Base-by-base conservation (phyloP, 2,888 invertebrate species). In the Crocallis elinguaria region DNA sequence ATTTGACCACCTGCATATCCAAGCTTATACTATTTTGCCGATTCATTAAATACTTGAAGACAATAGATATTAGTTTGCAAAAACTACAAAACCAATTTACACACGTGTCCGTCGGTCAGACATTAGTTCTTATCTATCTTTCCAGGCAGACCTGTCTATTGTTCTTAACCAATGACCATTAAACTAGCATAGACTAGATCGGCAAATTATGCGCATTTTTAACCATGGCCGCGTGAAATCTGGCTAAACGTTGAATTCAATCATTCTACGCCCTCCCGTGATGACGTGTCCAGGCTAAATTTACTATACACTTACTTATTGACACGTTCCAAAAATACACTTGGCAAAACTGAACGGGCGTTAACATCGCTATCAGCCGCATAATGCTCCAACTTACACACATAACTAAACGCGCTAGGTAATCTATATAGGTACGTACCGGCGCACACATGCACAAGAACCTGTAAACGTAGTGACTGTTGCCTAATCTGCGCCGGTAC, bases 291-390 rank as follows among this genome's bases (percentile, higher is more conserved):
- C 79, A 63, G 69, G 75, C 90, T 90, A 90, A 86, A 88, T 86
- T 86, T 90, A 89, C 86, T 79, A 79, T 83, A 86, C 87, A 88
- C 89, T 89, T 88, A 90, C 84, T 88, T 91, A 90, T 91, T 90
- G 91, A 90, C 90, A 88, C 86, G 89, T 83, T 88, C 90, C 88
- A 86, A 89, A 90, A 91, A 91, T 90, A 90, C 79, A 81, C 78
- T 90, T 90, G 90, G 90, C 90, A 88, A 90, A 89, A 88, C 89
- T 79, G 85, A 85, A 88, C 88, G 90, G 89, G 83, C 90, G 86
- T 89, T 91, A 89, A 90, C 89, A 89, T 82, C 80, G 85, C 84
- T 87, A 89, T 89, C 88, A 84, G 82, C 79, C 84, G 82, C 85
- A 84, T 87, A 79, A 87, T 86, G 78, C 80, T 81, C 72, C 82